phyloP scores from a whole-genome alignment of 2,888 invertebrate species.

The Scaptomyza cyrtandrae region DNA sequence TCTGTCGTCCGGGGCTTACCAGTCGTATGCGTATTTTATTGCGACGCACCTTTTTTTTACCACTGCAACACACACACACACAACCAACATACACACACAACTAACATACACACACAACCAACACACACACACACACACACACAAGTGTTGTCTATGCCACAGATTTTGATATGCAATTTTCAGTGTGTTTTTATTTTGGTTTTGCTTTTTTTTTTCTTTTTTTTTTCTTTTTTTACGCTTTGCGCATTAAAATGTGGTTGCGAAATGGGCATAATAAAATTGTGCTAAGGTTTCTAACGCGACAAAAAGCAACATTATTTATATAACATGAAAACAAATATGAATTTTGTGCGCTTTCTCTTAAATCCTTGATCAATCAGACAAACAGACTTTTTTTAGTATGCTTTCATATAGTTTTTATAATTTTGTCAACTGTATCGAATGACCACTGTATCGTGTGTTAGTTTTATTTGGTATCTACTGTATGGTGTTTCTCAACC shows the following conservation, averaged over 20 bases:
- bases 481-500: too few species aligned
- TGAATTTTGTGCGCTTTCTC: too few species aligned
- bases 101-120: too few species aligned
- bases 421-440: too few species aligned
- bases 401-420: too few species aligned
- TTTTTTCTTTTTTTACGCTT: slow-evolving; percentile 7
- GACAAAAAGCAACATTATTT: too few species aligned
- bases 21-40: not conserved
- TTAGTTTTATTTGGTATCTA: too few species aligned
- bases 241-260: slow-evolving; percentile 3
- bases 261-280: not conserved
- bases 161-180: slow-evolving; percentile 61
- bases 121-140: slow-evolving; percentile 24
- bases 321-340: too few species aligned
- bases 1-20: slow-evolving; percentile 5
- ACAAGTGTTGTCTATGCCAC: slow-evolving; percentile 53
- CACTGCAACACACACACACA: slow-evolving; percentile 36
- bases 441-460: too few species aligned
- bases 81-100: too few species aligned
- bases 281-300: not conserved
- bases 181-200: slow-evolving; percentile 15
- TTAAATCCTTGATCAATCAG: not conserved
- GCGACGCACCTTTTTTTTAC: not conserved
- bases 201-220: slow-evolving; percentile 27
- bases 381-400: too few species aligned